Percentiles rank a stretch among this genome's conserved stretches.
Conservation (phyloP, 2,797 vertebrate species). For the Enteromius treurensis region DNA sequence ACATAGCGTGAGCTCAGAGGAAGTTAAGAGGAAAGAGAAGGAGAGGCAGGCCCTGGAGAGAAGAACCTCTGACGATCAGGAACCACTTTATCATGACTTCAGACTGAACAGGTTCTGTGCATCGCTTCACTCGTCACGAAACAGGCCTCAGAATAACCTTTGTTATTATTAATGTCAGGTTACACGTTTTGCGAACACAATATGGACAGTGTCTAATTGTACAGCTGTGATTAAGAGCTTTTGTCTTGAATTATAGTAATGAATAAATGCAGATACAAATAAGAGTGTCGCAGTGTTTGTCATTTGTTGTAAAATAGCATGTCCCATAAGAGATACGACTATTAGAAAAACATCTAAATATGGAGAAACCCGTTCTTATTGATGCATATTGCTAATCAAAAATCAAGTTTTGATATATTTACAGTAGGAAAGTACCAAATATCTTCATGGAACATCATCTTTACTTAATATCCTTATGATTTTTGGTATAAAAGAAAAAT, state of each 20-base stretch:
- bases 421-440: too few species aligned
- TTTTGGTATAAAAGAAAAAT: too few species aligned
- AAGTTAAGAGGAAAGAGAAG: not conserved
- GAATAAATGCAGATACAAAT: not conserved
- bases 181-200: not conserved
- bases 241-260: not conserved
- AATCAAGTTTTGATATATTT: too few species aligned
- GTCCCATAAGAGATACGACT: not conserved
- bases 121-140: not conserved
- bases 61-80: not conserved
- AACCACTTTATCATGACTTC: constrained; percentile 6
- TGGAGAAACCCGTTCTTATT: too few species aligned
- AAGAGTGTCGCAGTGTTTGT: too few species aligned
- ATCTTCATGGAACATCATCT: too few species aligned
- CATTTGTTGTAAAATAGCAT: not conserved
- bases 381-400: too few species aligned
- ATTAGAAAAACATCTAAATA: too few species aligned
- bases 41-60: not conserved
- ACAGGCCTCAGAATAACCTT: not conserved
- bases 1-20: constrained; percentile 60
- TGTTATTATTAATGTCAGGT: not conserved
- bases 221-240: not conserved
- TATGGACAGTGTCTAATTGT: not conserved
- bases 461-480: too few species aligned
- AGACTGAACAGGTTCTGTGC: not conserved